Percentiles rank a stretch among this genome's conserved stretches.
Conservation (phyloP, 2,888 invertebrate species). For the Macrosoma leucophasiata region DNA sequence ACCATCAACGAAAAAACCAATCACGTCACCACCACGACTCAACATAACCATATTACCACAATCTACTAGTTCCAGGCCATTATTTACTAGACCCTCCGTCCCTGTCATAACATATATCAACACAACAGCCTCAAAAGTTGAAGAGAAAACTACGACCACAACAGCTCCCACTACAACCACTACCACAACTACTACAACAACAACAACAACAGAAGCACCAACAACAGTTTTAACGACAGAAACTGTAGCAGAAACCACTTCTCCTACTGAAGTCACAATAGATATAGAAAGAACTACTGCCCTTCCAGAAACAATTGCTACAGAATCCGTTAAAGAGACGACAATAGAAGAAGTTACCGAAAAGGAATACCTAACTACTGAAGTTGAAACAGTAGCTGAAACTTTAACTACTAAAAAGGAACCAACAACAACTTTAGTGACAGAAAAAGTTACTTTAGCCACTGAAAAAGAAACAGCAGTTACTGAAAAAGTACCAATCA, state of each 20-base stretch:
- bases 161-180: constrained; percentile 33
- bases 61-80: constrained; percentile 55
- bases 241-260: constrained; percentile 28
- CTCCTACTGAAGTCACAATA: constrained; percentile 30
- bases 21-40: constrained; percentile 60
- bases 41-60: constrained; percentile 65
- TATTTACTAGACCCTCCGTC: constrained; percentile 49
- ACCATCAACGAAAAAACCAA: constrained; percentile 54
- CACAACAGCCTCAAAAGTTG: constrained; percentile 36
- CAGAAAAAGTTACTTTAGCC: constrained; percentile 16
- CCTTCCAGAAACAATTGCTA: constrained; percentile 24
- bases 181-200: constrained; percentile 33
- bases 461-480: constrained; percentile 21
- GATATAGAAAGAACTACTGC: constrained; percentile 31
- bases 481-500: neutral
- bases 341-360: constrained; percentile 18
- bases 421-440: constrained; percentile 15
- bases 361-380: too few species aligned
- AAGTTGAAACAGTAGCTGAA: too few species aligned
- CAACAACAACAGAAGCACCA: constrained; percentile 27
- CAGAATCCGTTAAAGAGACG: constrained; percentile 16
- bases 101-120: constrained; percentile 59
- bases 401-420: constrained; percentile 22
- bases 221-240: constrained; percentile 25
- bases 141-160: constrained; percentile 29